phyloP scores from a whole-genome alignment of 2,113 vertebrate species.

The Sander vitreus region DNA sequence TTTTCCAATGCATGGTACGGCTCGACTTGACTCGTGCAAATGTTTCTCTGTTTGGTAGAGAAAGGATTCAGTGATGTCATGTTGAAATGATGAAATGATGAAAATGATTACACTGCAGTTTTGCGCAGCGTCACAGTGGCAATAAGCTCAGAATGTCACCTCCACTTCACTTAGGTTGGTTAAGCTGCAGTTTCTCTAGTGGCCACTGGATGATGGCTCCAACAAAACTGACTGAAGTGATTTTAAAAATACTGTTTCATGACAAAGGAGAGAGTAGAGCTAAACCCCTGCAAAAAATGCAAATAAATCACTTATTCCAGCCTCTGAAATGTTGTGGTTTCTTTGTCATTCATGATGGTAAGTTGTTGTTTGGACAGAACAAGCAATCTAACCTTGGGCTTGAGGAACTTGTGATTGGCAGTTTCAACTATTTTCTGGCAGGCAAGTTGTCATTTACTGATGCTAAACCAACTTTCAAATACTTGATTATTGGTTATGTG shows the following conservation, averaged over 20 bases:
- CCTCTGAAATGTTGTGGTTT: not conserved
- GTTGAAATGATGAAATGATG: too few relatives aligned
- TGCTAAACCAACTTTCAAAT: conserved; percentile 2
- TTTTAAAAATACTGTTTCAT: not conserved
- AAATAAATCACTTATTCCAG: not conserved
- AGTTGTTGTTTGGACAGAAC: not conserved
- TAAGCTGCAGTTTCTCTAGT: not conserved
- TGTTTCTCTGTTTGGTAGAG: too few relatives aligned
- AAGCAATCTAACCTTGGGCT: not conserved
- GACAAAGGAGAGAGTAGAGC: not conserved
- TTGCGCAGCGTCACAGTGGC: too few relatives aligned
- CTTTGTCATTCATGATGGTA: not conserved
- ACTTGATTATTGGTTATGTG: not conserved
- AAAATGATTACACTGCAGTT: too few relatives aligned
- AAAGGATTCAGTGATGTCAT: too few relatives aligned
- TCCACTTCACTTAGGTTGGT: too few relatives aligned
- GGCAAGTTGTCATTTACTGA: not conserved
- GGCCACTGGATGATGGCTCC: not conserved
- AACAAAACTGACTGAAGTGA: not conserved
- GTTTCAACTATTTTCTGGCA: not conserved
- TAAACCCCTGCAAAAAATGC: not conserved
- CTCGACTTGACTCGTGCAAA: too few relatives aligned
- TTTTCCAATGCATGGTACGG: too few relatives aligned
- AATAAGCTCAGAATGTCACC: too few relatives aligned
- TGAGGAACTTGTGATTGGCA: not conserved